These are phyloP conservation scores for Myoxocephalus aenaeus DNA, from an alignment of 2,797 vertebrate species.

Conservation along the genomic window DNA sequence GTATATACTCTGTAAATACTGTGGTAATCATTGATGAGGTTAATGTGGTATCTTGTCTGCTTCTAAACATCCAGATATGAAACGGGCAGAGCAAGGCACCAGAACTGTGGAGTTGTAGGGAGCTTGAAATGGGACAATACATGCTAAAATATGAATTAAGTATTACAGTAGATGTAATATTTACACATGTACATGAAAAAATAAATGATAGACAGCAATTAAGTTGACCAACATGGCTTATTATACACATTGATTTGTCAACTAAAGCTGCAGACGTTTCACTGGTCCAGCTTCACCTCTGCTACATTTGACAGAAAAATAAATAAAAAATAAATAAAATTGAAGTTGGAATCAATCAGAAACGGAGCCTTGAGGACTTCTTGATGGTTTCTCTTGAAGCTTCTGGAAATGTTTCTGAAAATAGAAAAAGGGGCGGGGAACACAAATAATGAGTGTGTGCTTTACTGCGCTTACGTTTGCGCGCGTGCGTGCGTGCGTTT, in stretches of 20 bases:
- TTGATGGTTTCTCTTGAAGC: conserved; percentile 14
- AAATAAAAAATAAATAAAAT: neutral
- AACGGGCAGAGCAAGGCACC: conserved; percentile 4
- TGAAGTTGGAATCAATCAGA: conserved; percentile 37
- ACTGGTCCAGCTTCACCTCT: neutral
- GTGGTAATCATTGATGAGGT: neutral
- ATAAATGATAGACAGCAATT: too few species aligned
- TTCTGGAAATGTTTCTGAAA: conserved; percentile 67
- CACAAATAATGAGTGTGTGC: neutral
- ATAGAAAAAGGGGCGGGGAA: neutral
- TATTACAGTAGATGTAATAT: neutral
- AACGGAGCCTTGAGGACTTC: conserved; percentile 2
- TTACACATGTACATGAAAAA: neutral
- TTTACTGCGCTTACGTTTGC: too few species aligned
- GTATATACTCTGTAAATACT: neutral
- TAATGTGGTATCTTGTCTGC: neutral
- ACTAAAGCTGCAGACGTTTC: neutral
- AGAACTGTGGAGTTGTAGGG: neutral
- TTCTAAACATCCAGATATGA: neutral
- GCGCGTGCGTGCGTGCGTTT: too few species aligned
- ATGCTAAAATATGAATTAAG: neutral
- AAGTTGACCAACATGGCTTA: neutral
- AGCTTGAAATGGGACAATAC: neutral
- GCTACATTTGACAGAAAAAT: neutral
- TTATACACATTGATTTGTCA: neutral